Conservation (phyloP, 2,888 invertebrate species). For the Rotaria magnacalcarata region DNA sequence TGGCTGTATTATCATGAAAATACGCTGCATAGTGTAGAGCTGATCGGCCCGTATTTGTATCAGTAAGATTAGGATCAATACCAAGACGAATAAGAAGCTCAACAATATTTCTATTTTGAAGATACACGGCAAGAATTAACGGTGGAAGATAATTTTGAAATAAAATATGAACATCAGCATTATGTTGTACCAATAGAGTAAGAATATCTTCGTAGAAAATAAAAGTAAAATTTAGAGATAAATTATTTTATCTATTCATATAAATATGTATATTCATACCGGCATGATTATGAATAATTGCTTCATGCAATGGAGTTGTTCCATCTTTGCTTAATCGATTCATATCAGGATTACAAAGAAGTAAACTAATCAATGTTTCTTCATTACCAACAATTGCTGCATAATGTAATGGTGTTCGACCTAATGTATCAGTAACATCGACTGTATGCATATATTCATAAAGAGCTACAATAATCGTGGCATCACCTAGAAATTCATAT, state of each 20-base stretch:
- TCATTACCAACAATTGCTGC: neutral
- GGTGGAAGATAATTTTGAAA: slow-evolving; percentile 4
- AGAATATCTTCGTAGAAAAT: neutral
- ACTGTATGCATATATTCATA: slow-evolving; percentile 35
- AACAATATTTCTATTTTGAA: neutral
- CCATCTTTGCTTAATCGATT: slow-evolving; percentile 12
- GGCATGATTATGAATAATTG: slow-evolving; percentile 12
- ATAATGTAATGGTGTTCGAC: slow-evolving; percentile 19
- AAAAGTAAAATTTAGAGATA: neutral
- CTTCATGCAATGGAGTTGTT: slow-evolving; percentile 27
- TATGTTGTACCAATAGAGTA: neutral
- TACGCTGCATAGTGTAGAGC: slow-evolving; percentile 31
- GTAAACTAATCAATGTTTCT: neutral
- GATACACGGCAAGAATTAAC: slow-evolving; percentile 11
- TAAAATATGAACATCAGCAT: neutral
- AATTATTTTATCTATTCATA: neutral
- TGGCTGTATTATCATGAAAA: neutral
- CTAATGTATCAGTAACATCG: neutral
- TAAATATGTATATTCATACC: neutral
- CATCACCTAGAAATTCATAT: neutral
- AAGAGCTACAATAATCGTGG: neutral
- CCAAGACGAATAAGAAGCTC: slow-evolving; percentile 12
- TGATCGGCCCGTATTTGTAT: neutral
- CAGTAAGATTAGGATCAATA: neutral
- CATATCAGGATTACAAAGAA: slow-evolving; percentile 19